phyloP scores from a whole-genome alignment of 1,140 invertebrate genomes.

The Drosophila persimilis region DNA sequence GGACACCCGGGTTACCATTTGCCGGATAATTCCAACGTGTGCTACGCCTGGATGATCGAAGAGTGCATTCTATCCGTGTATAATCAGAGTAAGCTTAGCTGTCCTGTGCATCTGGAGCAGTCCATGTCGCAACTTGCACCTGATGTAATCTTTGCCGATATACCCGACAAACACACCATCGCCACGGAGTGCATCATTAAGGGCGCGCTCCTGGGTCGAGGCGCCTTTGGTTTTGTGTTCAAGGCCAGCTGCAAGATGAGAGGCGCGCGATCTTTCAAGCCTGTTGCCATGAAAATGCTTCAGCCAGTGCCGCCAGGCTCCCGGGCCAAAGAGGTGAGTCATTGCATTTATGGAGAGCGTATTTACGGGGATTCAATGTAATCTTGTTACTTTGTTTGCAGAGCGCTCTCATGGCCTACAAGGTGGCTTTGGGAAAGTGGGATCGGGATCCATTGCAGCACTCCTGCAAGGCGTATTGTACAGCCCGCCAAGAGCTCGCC shows the following conservation, averaged over 20 bases:
- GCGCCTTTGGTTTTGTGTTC: slow-evolving; percentile 99
- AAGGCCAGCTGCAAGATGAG: slow-evolving; percentile 89
- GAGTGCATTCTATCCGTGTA: slow-evolving; percentile 96
- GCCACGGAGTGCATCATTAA: slow-evolving; percentile 91
- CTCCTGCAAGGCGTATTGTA: slow-evolving; percentile 97
- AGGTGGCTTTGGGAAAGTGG: slow-evolving; percentile 94
- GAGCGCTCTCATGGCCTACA: slow-evolving; percentile 82
- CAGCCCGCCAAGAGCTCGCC: slow-evolving; percentile 95
- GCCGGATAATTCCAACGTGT: slow-evolving; percentile 75
- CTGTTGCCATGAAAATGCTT: slow-evolving; percentile 97
- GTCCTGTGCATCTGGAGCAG: slow-evolving; percentile 87
- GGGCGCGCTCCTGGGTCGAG: slow-evolving; percentile 94
- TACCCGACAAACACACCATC: slow-evolving; percentile 91
- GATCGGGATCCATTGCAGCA: slow-evolving; percentile 94
- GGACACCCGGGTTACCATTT: slow-evolving; percentile 86
- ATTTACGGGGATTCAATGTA: background rate
- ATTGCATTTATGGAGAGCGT: background rate
- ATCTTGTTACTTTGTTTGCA: slow-evolving; percentile 7
- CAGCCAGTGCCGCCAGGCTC: slow-evolving; percentile 95
- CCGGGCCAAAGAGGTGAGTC: slow-evolving; percentile 85
- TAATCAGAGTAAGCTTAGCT: slow-evolving; percentile 85
- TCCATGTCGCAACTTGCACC: slow-evolving; percentile 88
- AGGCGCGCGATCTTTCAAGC: slow-evolving; percentile 84
- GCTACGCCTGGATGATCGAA: slow-evolving; percentile 94
- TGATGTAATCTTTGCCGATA: slow-evolving; percentile 93